Evolutionary conservation across 2,888 invertebrate species (phyloP).

Genomic region (Drosophila multiciliata): DNA sequence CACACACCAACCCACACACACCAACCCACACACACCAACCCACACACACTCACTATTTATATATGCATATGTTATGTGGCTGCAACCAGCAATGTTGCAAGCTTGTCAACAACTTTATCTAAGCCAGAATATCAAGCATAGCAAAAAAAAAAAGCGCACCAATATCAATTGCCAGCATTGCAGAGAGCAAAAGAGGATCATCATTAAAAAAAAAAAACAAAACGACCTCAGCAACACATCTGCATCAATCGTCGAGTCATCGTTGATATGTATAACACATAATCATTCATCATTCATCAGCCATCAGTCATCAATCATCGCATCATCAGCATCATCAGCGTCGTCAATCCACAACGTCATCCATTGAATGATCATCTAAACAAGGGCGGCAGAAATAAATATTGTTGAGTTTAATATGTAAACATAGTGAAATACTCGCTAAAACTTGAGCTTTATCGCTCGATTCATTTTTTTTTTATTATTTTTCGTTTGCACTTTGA

Average conservation of each 20-base stretch:
- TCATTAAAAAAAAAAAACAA: neutral
- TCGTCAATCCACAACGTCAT: constrained; percentile 18
- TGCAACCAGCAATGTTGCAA: neutral
- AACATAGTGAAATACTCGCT: constrained; percentile 12
- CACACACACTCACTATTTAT: neutral
- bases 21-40: no score
- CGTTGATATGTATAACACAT: constrained; percentile 5
- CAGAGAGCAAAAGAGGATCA: constrained; percentile 3
- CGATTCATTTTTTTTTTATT: neutral
- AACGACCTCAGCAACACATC: constrained; percentile 16
- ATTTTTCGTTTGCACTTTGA: neutral
- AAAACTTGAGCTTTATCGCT: neutral
- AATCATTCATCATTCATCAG: constrained; percentile 3
- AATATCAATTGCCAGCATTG: constrained; percentile 4
- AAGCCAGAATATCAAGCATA: neutral
- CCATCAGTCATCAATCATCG: constrained; percentile 4
- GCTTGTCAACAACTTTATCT: neutral
- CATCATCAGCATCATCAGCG: constrained; percentile 4
- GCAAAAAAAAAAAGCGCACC: neutral
- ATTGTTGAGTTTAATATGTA: neutral
- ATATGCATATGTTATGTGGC: neutral
- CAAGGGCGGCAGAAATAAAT: constrained; percentile 19
- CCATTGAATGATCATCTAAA: constrained; percentile 27
- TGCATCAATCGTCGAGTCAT: constrained; percentile 12
- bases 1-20: neutral